Base-by-base conservation (phyloP, 1,140 invertebrate genomes). In the Lepidostoma basale region DNA sequence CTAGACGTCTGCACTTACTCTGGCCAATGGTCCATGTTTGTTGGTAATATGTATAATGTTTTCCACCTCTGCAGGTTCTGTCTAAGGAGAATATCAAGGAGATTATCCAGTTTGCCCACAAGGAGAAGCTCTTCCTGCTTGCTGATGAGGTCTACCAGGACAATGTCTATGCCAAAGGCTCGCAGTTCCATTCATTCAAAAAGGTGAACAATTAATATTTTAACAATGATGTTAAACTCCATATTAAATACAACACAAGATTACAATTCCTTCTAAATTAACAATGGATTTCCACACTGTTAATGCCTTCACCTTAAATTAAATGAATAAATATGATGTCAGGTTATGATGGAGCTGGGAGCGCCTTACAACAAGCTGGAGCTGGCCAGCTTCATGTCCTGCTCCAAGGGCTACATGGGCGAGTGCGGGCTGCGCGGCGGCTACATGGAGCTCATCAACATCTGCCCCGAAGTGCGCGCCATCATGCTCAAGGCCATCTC, bases 111-210 rank as follows among this genome's bases (percentile, higher is more conserved):
- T 99, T 99, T 80, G 97, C 97, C 0, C 84, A 97, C 58, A 87
- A 92, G 73, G 87, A 97, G 74, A 88, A 90, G 22, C 79, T 99
- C 3, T 92, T 98, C 76, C 77, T 99, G 3, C 81, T 99, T 74
- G 97, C 97, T 44, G 98, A 99, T 83, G 98, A 99, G 82, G 96
- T 97, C 40, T 93, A 92, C 73, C 97, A 99, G 82, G 91, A 98
- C 76, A 99, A 99, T 79, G 88, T 99, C 26, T 99, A 99, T 77
- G 93, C 92, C 1, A 87, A 92, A 63, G 88, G 90, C 33, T 92
- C 92, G 64, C 83, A 91, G 69, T 99, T 99, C 79, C 86, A 92
- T 80, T 97, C 96, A 0, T 98, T 99, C 77, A 98, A 98, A 79
- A 98, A 97, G 82, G 86, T 88, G 59, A 76, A 22, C 28, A 40